These are phyloP conservation scores for Bubo bubo DNA, from an alignment of 2,113 vertebrate genomes.

Conservation along the genomic window DNA sequence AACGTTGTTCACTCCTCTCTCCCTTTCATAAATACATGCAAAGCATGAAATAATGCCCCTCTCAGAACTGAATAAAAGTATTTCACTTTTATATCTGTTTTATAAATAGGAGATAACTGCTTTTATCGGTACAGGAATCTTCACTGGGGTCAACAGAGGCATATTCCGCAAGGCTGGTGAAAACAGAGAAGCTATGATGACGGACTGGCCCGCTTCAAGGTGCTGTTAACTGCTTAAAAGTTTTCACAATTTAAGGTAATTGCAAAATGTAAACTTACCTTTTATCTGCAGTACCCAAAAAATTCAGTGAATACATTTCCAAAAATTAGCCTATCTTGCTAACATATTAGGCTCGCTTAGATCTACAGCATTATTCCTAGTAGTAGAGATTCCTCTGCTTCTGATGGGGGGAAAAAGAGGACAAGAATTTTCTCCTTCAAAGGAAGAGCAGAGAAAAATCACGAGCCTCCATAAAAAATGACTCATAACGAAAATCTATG, in stretches of 20 bases:
- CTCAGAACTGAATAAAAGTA: background rate
- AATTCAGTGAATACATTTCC: background rate
- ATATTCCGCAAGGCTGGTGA: background rate
- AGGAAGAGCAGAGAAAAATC: background rate
- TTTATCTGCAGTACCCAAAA: background rate
- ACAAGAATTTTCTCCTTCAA: background rate
- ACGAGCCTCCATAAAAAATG: background rate
- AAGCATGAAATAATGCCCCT: background rate
- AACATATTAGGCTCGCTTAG: background rate
- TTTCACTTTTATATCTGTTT: background rate
- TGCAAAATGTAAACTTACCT: background rate
- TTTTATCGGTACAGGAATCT: background rate
- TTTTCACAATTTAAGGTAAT: background rate
- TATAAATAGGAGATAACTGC: background rate
- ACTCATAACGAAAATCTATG: background rate
- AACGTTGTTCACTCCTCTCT: background rate
- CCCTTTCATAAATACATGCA: background rate
- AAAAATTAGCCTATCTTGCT: background rate
- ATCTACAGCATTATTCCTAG: background rate
- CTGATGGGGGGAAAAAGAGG: background rate
- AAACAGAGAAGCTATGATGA: background rate
- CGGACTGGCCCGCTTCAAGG: background rate
- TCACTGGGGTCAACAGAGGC: background rate
- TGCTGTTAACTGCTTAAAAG: background rate
- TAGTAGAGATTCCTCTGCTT: background rate